phyloP scores from a whole-genome alignment of 2,797 vertebrate genomes.

The Calcarius lapponicus region DNA sequence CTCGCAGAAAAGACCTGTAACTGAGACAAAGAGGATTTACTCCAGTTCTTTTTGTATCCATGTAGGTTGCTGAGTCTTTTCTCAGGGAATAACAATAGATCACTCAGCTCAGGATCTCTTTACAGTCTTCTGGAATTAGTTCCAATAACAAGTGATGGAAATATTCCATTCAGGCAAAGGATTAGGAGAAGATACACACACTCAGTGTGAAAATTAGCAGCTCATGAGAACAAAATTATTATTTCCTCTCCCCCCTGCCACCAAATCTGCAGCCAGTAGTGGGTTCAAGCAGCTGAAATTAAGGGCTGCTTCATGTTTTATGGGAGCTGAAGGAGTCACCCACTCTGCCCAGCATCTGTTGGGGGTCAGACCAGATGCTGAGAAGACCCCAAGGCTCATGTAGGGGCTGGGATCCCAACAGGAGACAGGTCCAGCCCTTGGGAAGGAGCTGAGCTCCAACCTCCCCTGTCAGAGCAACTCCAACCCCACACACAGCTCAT shows the following conservation, averaged over 20 bases:
- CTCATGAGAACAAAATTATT: rapidly evolving
- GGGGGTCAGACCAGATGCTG: neutral
- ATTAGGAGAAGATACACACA: neutral
- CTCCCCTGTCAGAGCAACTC: neutral
- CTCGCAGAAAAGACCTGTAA: neutral
- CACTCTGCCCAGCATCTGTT: neutral
- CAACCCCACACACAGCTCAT: rapidly evolving
- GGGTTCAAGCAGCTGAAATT: neutral
- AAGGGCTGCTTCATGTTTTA: neutral
- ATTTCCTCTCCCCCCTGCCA: neutral
- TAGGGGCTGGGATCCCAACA: rapidly evolving
- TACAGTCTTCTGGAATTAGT: neutral
- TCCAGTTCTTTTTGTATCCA: neutral
- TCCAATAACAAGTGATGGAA: neutral
- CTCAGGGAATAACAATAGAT: neutral
- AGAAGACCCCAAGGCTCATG: rapidly evolving
- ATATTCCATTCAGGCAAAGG: neutral
- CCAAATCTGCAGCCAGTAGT: neutral
- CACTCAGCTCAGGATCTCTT: neutral
- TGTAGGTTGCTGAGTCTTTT: neutral
- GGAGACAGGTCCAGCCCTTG: neutral
- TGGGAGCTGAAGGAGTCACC: neutral
- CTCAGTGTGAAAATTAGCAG: neutral
- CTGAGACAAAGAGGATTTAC: neutral
- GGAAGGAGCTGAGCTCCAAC: neutral